Conservation (phyloP, 2,113 vertebrate genomes). For the Eulemur rufifrons region DNA sequence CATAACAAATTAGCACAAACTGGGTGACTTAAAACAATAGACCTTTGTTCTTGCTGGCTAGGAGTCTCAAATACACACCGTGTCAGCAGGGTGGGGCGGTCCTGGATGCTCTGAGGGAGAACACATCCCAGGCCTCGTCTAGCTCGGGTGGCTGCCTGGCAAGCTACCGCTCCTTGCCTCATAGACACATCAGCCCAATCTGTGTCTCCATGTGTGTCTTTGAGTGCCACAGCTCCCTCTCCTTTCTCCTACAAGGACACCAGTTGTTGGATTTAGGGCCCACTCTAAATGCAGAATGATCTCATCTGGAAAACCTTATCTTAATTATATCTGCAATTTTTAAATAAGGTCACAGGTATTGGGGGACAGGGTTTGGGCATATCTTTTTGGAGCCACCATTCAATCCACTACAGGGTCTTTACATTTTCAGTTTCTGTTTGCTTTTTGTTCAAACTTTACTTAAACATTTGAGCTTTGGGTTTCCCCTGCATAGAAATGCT, state of each 20-base stretch:
- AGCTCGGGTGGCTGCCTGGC: not conserved
- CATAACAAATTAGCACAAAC: not conserved
- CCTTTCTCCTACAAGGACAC: not conserved
- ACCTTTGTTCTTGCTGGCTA: not conserved
- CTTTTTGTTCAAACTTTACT: not conserved
- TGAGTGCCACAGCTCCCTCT: not conserved
- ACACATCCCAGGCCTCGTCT: not conserved
- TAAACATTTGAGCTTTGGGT: constrained; percentile 23
- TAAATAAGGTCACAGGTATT: not conserved
- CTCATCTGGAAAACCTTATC: not conserved
- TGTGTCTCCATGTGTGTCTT: not conserved
- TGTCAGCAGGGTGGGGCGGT: not conserved
- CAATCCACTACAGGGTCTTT: not conserved
- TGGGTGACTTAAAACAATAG: not conserved
- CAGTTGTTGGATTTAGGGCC: not conserved
- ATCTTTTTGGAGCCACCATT: not conserved
- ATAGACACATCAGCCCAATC: not conserved
- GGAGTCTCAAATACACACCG: not conserved
- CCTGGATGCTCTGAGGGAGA: not conserved
- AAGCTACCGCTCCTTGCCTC: too few species aligned
- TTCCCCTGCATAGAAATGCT: not conserved
- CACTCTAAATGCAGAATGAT: not conserved
- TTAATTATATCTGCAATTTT: not conserved
- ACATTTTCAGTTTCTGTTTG: not conserved
- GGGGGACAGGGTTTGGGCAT: not conserved